These are phyloP conservation scores for Catharus fuscescens DNA, from an alignment of 2,113 vertebrate species.

Conservation along the genomic window DNA sequence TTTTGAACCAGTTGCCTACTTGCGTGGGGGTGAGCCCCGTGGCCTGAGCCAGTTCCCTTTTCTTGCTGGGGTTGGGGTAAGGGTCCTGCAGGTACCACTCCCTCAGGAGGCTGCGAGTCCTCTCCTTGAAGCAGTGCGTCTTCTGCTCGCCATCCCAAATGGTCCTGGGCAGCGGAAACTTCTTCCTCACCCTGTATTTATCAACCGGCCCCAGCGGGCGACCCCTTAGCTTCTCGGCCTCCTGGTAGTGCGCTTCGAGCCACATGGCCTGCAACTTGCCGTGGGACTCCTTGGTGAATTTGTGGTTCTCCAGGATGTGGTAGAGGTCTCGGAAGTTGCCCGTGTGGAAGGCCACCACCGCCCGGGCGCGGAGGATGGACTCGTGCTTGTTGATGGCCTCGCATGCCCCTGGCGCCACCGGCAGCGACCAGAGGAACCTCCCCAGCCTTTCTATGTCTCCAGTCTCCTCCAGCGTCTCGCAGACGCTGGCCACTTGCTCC, in stretches of 20 bases:
- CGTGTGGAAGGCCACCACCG: conserved; percentile 98
- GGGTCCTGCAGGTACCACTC: conserved; percentile 99
- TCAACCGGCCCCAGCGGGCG: conserved; percentile 98
- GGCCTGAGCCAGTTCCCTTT: conserved; percentile 99
- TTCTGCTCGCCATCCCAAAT: conserved; percentile 99
- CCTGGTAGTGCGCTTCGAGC: conserved; percentile 99
- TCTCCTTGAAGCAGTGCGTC: conserved; percentile 99
- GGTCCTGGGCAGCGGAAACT: conserved; percentile 99
- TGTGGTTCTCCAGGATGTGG: conserved; percentile 99
- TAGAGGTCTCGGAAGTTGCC: conserved; percentile 99
- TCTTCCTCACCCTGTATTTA: conserved; percentile 99
- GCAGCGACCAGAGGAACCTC: conserved; percentile 98
- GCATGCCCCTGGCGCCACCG: conserved; percentile 97
- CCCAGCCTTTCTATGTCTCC: conserved; percentile 99
- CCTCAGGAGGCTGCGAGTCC: conserved; percentile 97
- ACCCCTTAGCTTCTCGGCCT: conserved; percentile 98
- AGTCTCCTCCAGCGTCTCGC: conserved; percentile 99
- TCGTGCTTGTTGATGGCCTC: conserved; percentile 99
- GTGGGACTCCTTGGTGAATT: conserved; percentile 99
- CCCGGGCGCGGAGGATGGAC: conserved; percentile 97
- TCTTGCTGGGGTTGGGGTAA: conserved; percentile 99
- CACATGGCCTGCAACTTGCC: conserved; percentile 99
- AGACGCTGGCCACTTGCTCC: conserved; percentile 99
- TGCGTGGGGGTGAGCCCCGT: conserved; percentile 99
- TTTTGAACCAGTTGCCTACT: conserved; percentile 99